Evolutionary conservation across 2,797 vertebrate genomes (phyloP).

Genomic region (Phrynocephalus forsythii): DNA sequence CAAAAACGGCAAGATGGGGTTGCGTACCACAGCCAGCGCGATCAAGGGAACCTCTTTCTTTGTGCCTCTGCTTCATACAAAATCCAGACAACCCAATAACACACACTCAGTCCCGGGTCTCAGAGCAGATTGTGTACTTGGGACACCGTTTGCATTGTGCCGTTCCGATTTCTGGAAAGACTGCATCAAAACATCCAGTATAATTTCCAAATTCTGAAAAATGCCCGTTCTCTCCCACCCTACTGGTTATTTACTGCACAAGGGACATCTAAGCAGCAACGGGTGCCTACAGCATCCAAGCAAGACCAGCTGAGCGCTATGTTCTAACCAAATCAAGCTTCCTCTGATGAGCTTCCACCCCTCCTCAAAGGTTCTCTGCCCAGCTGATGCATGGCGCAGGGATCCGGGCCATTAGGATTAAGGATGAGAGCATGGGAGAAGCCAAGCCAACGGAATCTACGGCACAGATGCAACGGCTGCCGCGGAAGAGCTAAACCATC

Average conservation of each 20-base stretch:
- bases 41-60: slow-evolving; percentile 38
- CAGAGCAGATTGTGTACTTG: slow-evolving; percentile 19
- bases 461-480: slow-evolving; percentile 84
- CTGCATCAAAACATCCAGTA: slow-evolving; percentile 66
- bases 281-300: slow-evolving; percentile 55
- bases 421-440: slow-evolving; percentile 80
- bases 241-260: slow-evolving; percentile 56
- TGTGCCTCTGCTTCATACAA: slow-evolving; percentile 7
- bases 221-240: slow-evolving; percentile 28
- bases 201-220: slow-evolving; percentile 67
- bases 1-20: slow-evolving; percentile 28
- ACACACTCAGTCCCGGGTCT: slow-evolving; percentile 13
- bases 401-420: slow-evolving; percentile 76
- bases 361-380: slow-evolving; percentile 70
- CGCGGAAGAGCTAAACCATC: slow-evolving; percentile 83
- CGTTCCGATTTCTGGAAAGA: slow-evolving; percentile 20
- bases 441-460: slow-evolving; percentile 84
- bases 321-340: slow-evolving; percentile 35
- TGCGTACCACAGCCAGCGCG: slow-evolving; percentile 47
- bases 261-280: slow-evolving; percentile 55
- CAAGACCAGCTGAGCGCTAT: slow-evolving; percentile 47
- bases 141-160: slow-evolving; percentile 41
- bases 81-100: not conserved
- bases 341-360: slow-evolving; percentile 11
- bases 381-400: slow-evolving; percentile 76